Evolutionary conservation across 1,140 invertebrate species (phyloP), one percentile per base, ranked within the genome.

Genomic region (Lordiphosa stackelbergi): DNA sequence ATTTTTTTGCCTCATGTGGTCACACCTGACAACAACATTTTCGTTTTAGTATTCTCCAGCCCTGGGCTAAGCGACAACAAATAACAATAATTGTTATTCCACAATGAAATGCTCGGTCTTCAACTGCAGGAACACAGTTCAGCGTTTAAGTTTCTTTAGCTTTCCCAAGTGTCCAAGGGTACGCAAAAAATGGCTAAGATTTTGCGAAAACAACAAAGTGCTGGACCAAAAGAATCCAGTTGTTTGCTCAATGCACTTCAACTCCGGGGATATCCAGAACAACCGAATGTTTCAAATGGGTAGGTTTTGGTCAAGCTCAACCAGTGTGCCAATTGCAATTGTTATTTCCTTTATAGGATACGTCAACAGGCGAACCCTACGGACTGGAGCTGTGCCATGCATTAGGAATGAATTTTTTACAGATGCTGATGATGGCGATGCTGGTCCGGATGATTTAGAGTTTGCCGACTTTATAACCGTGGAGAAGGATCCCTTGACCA

Each of bases 231-330:
- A 73, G 11, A 73, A 61, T 47, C 49, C 59, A 8, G 61, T 51
- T 47, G 64, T 77, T 40, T 77, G 73, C 47, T 68, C 64, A 16
- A 58, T 68, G 4, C 73, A 77, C 28, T 77, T 77, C 19, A 68
- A 53, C 9, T 53, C 56, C n/a, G 73, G 73, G n/a, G 73, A 77
- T 31, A 78, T 77, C 3, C 69, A 73, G 40, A 69, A 69, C 3
- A 53, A 52, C 8, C 38, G 78, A 2, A 66, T 78, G 31, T 78
- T 73, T 22, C 62, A 77, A 64, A 78, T 77, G 69, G 73, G 73
- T 77, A 22, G 43, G 60, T 40, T 28, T 24, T 5, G 2, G 3
- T 11, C 11, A 2, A 0, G 0, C 9, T 1, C 1, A 1, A 7
- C 31, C 6, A n/a, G 7, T 3, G 0, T 11, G 13, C 5, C 11